These are phyloP conservation scores for Drosophila cracens DNA, from an alignment of 2,888 invertebrate species.

Conservation along the genomic window DNA sequence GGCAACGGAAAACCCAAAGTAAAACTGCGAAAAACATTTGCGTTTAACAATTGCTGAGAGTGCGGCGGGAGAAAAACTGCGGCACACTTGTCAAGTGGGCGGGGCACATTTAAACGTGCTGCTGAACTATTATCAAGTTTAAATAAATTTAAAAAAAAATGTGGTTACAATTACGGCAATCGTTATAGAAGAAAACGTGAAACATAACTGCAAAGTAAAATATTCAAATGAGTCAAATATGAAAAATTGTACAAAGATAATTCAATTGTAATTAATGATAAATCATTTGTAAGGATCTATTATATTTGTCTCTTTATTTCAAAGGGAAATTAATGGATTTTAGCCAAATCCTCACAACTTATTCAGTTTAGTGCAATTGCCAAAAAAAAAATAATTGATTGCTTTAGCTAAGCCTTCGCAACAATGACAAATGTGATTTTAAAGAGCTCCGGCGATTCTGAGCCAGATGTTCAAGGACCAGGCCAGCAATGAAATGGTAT, in stretches of 20 bases:
- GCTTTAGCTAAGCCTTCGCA: neutral
- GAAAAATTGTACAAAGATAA: neutral
- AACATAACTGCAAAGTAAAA: neutral
- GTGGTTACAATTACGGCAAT: neutral
- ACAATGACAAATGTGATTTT: conserved; percentile 11
- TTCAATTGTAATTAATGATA: conserved; percentile 9
- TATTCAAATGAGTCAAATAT: neutral
- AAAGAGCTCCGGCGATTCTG: neutral
- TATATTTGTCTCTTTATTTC: neutral
- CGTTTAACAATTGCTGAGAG: conserved; percentile 50
- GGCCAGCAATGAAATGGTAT: too few relatives aligned
- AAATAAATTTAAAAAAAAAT: neutral
- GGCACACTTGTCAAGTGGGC: neutral
- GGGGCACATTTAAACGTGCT: neutral
- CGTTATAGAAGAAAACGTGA: neutral
- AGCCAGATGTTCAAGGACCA: neutral
- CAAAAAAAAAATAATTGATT: conserved; percentile 17
- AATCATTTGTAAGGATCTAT: conserved; percentile 7
- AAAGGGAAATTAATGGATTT: conserved; percentile 16
- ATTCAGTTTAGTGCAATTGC: conserved; percentile 3
- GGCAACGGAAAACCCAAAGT: conserved; percentile 38
- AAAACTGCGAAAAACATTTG: conserved; percentile 53
- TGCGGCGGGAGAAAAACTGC: neutral
- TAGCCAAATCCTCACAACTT: neutral
- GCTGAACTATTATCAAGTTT: neutral